Conservation (phyloP, 2,113 vertebrate species). For the Tursiops truncatus region DNA sequence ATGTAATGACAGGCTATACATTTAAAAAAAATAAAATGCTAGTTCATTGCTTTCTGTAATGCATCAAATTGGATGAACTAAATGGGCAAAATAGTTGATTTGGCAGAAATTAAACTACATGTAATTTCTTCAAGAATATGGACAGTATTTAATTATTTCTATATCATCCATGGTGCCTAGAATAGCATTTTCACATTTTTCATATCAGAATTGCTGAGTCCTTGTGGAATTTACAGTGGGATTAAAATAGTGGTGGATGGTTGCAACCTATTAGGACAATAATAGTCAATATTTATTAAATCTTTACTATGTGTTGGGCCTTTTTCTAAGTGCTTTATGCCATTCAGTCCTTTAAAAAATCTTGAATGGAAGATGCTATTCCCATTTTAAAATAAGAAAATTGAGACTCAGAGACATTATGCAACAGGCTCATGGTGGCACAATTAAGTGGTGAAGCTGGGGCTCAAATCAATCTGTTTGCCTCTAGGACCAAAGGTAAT, state of each 20-base stretch:
- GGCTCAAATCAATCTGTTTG: not conserved
- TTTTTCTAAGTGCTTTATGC: not conserved
- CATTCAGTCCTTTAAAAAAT: not conserved
- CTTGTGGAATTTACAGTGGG: not conserved
- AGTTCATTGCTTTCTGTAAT: conserved; percentile 32
- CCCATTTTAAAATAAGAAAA: not conserved
- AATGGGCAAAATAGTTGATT: conserved; percentile 55
- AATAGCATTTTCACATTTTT: not conserved
- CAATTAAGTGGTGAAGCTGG: not conserved
- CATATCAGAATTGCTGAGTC: not conserved
- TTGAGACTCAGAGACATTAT: not conserved
- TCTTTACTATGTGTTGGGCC: not conserved
- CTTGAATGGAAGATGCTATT: not conserved
- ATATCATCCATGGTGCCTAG: not conserved
- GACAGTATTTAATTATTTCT: conserved; percentile 41
- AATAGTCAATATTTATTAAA: not conserved
- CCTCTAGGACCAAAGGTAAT: not conserved
- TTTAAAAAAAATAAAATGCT: not conserved
- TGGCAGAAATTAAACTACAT: conserved; percentile 43
- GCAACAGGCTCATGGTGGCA: not conserved
- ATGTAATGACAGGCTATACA: conserved; percentile 20
- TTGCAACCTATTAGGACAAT: not conserved
- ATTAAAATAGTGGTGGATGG: not conserved
- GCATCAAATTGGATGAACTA: not conserved
- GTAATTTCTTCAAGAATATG: conserved; percentile 50